A percentile compares a stretch with the other conserved stretches of the same genome.
phyloP scores from a whole-genome alignment of 1,140 invertebrate species.

The Lysiphlebus fabarum region DNA sequence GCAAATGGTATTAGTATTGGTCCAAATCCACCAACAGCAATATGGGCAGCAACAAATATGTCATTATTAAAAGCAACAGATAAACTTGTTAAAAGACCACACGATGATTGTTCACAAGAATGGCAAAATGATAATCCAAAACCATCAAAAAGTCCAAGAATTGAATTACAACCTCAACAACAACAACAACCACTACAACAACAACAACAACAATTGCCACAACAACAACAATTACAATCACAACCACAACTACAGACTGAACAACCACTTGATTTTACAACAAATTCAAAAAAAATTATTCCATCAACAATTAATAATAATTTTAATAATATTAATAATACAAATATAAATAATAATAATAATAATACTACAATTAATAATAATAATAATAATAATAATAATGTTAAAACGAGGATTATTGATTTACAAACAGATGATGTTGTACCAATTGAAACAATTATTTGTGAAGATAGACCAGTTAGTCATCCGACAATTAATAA shows the following conservation, averaged over 20 bases:
- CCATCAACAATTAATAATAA: neutral
- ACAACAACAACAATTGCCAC: neutral
- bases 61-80: conserved; percentile 51
- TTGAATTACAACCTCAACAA: conserved; percentile 34
- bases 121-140: conserved; percentile 34
- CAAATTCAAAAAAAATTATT: conserved; percentile 10
- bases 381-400: neutral
- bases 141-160: conserved; percentile 41
- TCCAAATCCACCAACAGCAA: conserved; percentile 50
- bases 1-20: conserved; percentile 53
- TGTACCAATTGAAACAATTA: conserved; percentile 29
- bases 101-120: conserved; percentile 39
- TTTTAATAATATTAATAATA: neutral
- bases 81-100: conserved; percentile 48
- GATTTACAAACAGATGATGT: neutral
- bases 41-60: conserved; percentile 54
- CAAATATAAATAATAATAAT: too few relatives aligned
- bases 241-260: conserved; percentile 8
- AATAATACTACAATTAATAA: neutral
- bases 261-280: conserved; percentile 18
- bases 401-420: too few relatives aligned
- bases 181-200: neutral
- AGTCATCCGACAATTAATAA: conserved; percentile 38
- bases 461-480: conserved; percentile 41
- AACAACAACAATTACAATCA: too few relatives aligned